Percentiles rank a stretch among this genome's conserved stretches.
These are phyloP conservation scores for Chelonoidis abingdonii DNA, from an alignment of 2,113 vertebrate genomes.

Conservation along the genomic window DNA sequence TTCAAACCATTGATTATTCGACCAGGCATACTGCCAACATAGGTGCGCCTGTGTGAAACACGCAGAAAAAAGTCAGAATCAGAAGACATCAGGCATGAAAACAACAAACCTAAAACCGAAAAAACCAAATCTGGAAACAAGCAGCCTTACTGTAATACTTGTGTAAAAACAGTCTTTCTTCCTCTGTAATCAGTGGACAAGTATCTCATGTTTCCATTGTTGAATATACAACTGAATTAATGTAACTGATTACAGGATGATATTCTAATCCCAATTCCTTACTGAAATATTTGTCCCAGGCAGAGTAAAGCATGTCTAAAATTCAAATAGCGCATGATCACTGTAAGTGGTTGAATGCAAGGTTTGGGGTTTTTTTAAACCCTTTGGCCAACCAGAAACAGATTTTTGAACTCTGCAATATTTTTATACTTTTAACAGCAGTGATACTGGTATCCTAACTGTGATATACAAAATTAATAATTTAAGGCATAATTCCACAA, in stretches of 20 bases:
- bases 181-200: background rate
- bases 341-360: background rate
- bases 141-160: background rate
- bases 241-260: background rate
- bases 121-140: background rate
- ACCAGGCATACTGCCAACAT: constrained; percentile 98
- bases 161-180: background rate
- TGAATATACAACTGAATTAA: background rate
- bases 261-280: background rate
- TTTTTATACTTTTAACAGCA: background rate
- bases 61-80: rapidly evolving
- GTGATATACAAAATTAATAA: background rate
- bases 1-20: constrained; percentile 97
- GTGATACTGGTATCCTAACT: background rate
- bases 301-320: background rate
- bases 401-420: background rate
- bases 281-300: background rate
- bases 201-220: background rate
- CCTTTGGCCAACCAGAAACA: background rate
- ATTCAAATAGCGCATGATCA: background rate
- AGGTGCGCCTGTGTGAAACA: constrained; percentile 85
- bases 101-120: background rate
- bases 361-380: background rate
- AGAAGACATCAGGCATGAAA: background rate
- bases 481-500: background rate